These are phyloP conservation scores for Anneissia japonica DNA, from an alignment of 35 echinoderm and acorn worm genomes.

Conservation along the genomic window DNA sequence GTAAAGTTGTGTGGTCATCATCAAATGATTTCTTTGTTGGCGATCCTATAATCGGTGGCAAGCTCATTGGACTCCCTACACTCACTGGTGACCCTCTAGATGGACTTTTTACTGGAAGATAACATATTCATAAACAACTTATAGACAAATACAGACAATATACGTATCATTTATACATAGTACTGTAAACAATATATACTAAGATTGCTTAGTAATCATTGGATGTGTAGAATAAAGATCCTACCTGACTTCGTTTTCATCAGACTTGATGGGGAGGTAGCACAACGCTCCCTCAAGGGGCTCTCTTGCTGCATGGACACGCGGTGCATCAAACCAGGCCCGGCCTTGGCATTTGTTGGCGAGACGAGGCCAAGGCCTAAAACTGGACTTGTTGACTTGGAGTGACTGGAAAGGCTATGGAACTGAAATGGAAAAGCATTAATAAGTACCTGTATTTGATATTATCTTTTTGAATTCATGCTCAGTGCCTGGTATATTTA, in stretches of 20 bases:
- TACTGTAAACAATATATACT: too few species aligned
- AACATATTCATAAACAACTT: background rate
- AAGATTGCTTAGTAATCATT: too few species aligned
- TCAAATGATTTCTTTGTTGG: constrained; percentile 44
- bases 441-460: too few species aligned
- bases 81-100: constrained; percentile 49
- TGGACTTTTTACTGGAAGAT: background rate
- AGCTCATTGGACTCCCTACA: constrained; percentile 37
- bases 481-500: too few species aligned
- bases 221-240: too few species aligned
- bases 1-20: background rate
- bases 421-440: background rate
- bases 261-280: background rate
- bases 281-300: background rate
- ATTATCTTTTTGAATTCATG: too few species aligned
- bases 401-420: background rate
- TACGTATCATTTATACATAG: too few species aligned
- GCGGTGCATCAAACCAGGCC: background rate
- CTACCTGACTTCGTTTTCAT: background rate
- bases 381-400: constrained; percentile 16
- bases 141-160: background rate
- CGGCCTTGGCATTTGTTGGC: constrained; percentile 14
- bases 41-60: constrained; percentile 73
- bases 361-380: constrained; percentile 35
- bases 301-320: background rate